Evolutionary conservation across 1,140 invertebrate genomes (phyloP).

Genomic region (Drosophila neocordata): DNA sequence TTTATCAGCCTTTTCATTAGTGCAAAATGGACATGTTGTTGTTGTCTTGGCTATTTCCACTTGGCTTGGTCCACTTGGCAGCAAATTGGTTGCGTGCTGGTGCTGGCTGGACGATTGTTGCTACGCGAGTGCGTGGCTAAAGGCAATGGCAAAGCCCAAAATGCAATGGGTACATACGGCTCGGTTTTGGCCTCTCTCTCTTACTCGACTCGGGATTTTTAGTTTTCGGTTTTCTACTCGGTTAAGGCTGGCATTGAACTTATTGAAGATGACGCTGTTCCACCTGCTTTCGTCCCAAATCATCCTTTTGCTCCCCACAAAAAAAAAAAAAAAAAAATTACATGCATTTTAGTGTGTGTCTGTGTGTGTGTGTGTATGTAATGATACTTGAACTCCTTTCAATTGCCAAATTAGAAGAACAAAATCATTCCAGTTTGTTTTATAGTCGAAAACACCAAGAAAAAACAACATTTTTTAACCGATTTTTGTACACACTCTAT

Average conservation of each 20-base stretch:
- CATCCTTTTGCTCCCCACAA: neutral
- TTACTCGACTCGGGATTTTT: constrained; percentile 3
- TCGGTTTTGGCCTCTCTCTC: neutral
- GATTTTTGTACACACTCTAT: no score
- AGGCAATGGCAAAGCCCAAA: neutral
- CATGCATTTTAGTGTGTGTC: neutral
- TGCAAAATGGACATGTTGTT: no score
- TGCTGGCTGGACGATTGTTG: constrained; percentile 63
- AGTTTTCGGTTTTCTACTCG: constrained; percentile 14
- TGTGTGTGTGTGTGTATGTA: neutral
- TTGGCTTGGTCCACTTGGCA: neutral
- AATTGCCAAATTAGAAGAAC: neutral
- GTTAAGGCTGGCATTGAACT: constrained; percentile 46
- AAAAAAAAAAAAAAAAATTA: no score
- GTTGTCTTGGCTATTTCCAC: no score
- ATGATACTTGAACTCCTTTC: neutral
- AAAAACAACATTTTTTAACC: no score
- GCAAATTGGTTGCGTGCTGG: constrained; percentile 10
- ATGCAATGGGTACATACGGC: neutral
- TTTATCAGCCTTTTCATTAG: no score
- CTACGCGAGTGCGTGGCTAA: constrained; percentile 58
- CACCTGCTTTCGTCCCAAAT: neutral
- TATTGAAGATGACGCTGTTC: constrained; percentile 27
- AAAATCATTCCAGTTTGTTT: neutral
- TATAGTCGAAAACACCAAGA: neutral